Base-by-base conservation (phyloP, 2,888 invertebrate species). In the Gandaritis pyraliata region DNA sequence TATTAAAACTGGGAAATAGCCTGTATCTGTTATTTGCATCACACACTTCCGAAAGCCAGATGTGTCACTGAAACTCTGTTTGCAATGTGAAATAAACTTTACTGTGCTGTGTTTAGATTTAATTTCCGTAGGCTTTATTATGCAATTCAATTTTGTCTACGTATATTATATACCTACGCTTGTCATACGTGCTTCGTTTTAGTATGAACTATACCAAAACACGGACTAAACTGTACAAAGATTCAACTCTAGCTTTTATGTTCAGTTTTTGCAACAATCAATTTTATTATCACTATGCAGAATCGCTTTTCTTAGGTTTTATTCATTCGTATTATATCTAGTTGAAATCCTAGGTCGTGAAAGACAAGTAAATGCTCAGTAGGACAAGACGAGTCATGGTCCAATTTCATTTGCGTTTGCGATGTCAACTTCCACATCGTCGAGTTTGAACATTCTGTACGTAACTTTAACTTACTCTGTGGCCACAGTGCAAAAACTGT, bases 11-110 rank as follows among this genome's bases (percentile, higher is more conserved):
- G 68, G 62, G 69, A 69, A 73, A 77, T 69, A 67, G 63, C 72
- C 72, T 71, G 77, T 76, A 75, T 77, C 75, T 75, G 72, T 61
- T 72, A 72, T 75, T 72, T 70, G 66, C 74, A 74, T 70, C 68
- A 64, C 70, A 66, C 69, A 58, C 54, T 60, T 58, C 53, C 67
- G 51, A 70, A 70, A 71, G 62, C 63, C 56, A 29, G 6, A 30
- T 13, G n/a, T 13, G 4, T 13, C 48, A 41, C 39, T 61, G 13
- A 29, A 43, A 57, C 13, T 10, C 33, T 10, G 43, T 18, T 29
- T 41, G 23, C 13, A 15, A 33, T 3, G 36, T 8, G 13, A 53
- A 57, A 16, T 57, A 2, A 29, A 7, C 47, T 29, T 43, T 48
- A 52, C 29, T 0, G 0, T 11, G 4, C n/a, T 36, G 8, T 11